A percentile compares a stretch with the other conserved stretches of the same genome.
phyloP scores from a whole-genome alignment of 1,140 invertebrate species.

The Yoshiicerus persimilis region DNA sequence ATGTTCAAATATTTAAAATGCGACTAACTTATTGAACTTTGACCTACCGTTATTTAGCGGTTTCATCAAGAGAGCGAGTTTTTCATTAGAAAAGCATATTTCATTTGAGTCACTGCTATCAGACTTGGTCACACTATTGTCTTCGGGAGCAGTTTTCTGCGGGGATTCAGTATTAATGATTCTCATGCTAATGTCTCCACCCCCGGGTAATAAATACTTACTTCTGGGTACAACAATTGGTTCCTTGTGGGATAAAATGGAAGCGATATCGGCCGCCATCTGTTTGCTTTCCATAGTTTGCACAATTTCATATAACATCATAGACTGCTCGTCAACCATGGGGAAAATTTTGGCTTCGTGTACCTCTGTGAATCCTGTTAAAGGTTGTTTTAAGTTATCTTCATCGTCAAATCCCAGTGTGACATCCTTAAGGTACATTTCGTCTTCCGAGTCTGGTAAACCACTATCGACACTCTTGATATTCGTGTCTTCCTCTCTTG shows the following conservation, averaged over 20 bases:
- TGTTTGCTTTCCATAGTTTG: conserved; percentile 14
- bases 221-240: background rate
- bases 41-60: background rate
- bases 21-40: background rate
- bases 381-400: background rate
- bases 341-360: conserved; percentile 25
- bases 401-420: background rate
- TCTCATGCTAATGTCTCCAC: background rate
- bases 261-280: background rate
- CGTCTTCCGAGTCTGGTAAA: conserved; percentile 8
- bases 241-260: background rate
- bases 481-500: background rate
- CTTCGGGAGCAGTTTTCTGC: background rate
- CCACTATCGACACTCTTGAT: background rate
- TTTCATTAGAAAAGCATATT: background rate
- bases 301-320: conserved; percentile 32
- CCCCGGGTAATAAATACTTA: background rate
- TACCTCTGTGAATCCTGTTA: conserved; percentile 24
- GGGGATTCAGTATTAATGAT: background rate
- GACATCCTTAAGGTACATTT: background rate
- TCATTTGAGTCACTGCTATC: background rate
- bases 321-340: conserved; percentile 28
- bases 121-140: background rate
- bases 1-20: background rate
- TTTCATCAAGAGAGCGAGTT: background rate